phyloP scores from a whole-genome alignment of 1,140 invertebrate species.

The Brachionus asplanchnoidis region DNA sequence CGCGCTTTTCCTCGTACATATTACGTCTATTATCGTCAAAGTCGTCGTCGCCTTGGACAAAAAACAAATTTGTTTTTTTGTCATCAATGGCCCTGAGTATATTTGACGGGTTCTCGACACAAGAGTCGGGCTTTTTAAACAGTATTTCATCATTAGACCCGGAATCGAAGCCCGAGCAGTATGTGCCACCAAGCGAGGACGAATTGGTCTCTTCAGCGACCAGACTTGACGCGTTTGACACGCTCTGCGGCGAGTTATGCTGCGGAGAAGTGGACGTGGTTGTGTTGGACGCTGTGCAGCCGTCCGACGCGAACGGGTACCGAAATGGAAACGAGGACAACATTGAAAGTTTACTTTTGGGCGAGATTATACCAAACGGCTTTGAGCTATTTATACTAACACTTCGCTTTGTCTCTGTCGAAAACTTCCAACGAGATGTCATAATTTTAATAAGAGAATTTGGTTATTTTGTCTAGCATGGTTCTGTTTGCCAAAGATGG shows the following conservation, averaged over 20 bases:
- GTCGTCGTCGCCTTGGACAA: slow-evolving; percentile 4
- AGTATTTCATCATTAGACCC: background rate
- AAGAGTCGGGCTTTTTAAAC: background rate
- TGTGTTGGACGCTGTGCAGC: background rate
- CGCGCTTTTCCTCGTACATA: background rate
- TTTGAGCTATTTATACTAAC: background rate
- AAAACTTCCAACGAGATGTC: slow-evolving; percentile 5
- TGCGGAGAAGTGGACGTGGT: background rate
- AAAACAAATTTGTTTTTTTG: slow-evolving; percentile 23
- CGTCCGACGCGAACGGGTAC: slow-evolving; percentile 24
- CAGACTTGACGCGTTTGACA: background rate
- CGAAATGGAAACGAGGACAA: slow-evolving; percentile 13
- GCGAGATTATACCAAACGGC: background rate
- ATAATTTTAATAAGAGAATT: background rate
- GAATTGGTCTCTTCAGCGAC: background rate
- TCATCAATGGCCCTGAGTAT: background rate
- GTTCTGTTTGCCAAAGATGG: background rate
- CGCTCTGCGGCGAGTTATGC: background rate
- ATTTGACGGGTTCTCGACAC: background rate
- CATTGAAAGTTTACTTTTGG: slow-evolving; percentile 1
- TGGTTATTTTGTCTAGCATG: background rate
- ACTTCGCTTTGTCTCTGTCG: background rate
- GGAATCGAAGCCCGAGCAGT: background rate
- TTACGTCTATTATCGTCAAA: background rate
- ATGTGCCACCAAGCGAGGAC: background rate